These are phyloP conservation scores for Thunnus thynnus DNA, from an alignment of 2,113 vertebrate genomes.

Conservation along the genomic window DNA sequence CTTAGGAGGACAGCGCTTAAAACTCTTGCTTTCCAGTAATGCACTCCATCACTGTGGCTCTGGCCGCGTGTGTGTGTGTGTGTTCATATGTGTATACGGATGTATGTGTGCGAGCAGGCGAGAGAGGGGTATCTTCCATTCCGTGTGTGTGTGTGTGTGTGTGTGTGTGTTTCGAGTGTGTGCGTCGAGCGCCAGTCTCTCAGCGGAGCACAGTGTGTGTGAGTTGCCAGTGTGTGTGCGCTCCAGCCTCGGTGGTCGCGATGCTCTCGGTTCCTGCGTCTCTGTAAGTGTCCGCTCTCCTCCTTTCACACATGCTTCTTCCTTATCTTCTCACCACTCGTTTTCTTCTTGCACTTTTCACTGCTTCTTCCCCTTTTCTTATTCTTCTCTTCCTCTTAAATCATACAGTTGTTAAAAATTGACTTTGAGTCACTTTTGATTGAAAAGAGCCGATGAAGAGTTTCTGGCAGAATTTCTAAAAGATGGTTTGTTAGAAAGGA, in stretches of 20 bases:
- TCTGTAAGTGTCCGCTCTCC: slow-evolving; percentile 71
- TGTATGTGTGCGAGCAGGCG: slow-evolving; percentile 28
- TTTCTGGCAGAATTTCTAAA: slow-evolving; percentile 38
- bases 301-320: slow-evolving; percentile 31
- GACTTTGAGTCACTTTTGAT: slow-evolving; percentile 25
- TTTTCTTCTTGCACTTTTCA: slow-evolving; percentile 5
- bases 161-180: slow-evolving; percentile 17
- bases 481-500: not conserved
- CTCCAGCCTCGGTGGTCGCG: slow-evolving; percentile 67
- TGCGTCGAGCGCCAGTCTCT: slow-evolving; percentile 36
- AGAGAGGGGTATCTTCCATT: slow-evolving; percentile 43
- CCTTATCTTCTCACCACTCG: slow-evolving; percentile 14
- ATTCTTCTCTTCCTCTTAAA: slow-evolving; percentile 22
- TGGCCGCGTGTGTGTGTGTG: slow-evolving; percentile 41
- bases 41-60: slow-evolving; percentile 77
- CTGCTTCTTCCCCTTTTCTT: not conserved
- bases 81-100: slow-evolving; percentile 23
- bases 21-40: slow-evolving; percentile 87
- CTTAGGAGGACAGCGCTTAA: slow-evolving; percentile 84
- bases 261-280: slow-evolving; percentile 73
- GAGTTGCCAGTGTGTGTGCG: slow-evolving; percentile 65
- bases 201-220: slow-evolving; percentile 51
- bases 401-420: slow-evolving; percentile 17
- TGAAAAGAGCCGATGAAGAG: not conserved
- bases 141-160: slow-evolving; percentile 43